A percentile compares a stretch with the other conserved stretches of the same genome.
Conservation (phyloP, 1,140 invertebrate genomes). For the Ruditapes philippinarum region DNA sequence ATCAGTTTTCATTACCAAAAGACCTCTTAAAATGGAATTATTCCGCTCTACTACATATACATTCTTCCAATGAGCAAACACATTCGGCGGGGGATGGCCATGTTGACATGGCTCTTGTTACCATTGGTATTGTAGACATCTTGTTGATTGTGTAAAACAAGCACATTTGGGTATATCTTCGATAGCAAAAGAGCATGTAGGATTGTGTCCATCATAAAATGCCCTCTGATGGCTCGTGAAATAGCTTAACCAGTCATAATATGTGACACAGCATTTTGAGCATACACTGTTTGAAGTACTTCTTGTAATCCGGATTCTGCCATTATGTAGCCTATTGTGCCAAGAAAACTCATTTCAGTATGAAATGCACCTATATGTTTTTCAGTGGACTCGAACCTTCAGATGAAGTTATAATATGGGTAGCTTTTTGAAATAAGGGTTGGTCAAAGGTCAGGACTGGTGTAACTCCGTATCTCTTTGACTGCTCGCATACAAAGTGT, state of each 20-base stretch:
- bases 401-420: conserved; percentile 74
- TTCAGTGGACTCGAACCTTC: conserved; percentile 60
- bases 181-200: conserved; percentile 82
- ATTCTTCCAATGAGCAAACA: too few relatives aligned
- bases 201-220: conserved; percentile 77
- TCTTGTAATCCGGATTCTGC: conserved; percentile 60
- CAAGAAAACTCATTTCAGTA: too few relatives aligned
- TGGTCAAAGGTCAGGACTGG: conserved; percentile 72
- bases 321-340: too few relatives aligned
- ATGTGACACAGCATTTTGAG: conserved; percentile 77
- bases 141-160: background rate
- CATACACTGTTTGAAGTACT: conserved; percentile 71
- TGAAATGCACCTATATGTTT: too few relatives aligned
- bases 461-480: conserved; percentile 49
- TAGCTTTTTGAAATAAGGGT: too few relatives aligned
- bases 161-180: conserved; percentile 80
- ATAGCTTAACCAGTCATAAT: conserved; percentile 85
- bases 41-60: too few relatives aligned
- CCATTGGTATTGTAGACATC: background rate
- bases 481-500: too few relatives aligned
- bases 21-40: too few relatives aligned
- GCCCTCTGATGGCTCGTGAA: conserved; percentile 84
- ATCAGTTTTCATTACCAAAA: too few relatives aligned
- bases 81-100: too few relatives aligned
- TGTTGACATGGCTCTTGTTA: too few relatives aligned